Evolutionary conservation across 2,797 vertebrate genomes (phyloP), one percentile per base, ranked within the genome.

Genomic region (Sebastes baramenuke): DNA sequence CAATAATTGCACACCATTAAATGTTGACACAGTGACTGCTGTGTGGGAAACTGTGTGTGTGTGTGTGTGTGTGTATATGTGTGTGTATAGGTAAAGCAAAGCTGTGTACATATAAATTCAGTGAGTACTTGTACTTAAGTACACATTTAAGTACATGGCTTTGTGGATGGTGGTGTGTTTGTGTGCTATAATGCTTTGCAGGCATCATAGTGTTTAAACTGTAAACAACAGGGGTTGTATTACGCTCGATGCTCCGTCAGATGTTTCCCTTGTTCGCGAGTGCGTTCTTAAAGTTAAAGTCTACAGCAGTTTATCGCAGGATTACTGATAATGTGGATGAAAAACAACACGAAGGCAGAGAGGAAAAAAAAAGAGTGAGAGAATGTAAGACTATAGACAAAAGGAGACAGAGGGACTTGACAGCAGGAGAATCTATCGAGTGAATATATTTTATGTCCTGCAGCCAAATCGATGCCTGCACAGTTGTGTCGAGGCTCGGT

Each of bases 1-100:
- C 80, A 77, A 46, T 85, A 83, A 77, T 81, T 80, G 64, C 62
- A 80, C 72, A 55, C 36, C 71, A 76, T 76, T 73, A 82, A 69
- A 77, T 38, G 64, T 38, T 13, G 6, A 12, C 65, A 54, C 56
- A 56, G 36, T 38, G 52, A 65, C 71, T 34, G 8, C 34, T 70
- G 66, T 77, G 62, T 77, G 30, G 64, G 36, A 65, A 24, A 18
- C 13, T 65, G 72, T 10, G 55, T 58, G 7, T 58, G 42, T 46
- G 34, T 46, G 6, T 46, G 2, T n/a, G 16, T 61, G 59, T 56
- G 12, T 38, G 38, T 42, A 3, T 42, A 14, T n/a, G 16, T 61
- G 65, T 9, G 27, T 65, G 16, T 46, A 64, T 38, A 49, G 77
- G 10, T 25, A 34, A 34, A 62, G 3, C 30, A 65, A 56, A 75